Evolutionary conservation across 2,797 vertebrate genomes (phyloP), one percentile per base, ranked within the genome.

Genomic region (Xenopus petersii): DNA sequence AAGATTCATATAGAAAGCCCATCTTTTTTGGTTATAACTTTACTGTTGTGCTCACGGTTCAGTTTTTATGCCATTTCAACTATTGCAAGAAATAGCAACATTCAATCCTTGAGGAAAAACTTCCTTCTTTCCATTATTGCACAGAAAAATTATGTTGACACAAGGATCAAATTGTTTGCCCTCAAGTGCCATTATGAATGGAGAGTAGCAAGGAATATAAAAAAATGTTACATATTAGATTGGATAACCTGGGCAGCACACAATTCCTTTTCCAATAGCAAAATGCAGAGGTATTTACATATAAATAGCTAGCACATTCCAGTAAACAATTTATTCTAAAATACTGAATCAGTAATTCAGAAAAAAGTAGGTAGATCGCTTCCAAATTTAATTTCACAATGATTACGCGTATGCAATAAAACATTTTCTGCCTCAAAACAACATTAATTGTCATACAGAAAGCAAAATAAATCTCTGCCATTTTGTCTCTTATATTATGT

Each of bases 301-400:
- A 87, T 83, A 90, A 89, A 90, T 86, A 85, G 85, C 72, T 81
- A 74, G 51, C 74, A 87, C 83, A 87, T 84, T 87, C 84, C 75
- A 84, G 74, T 66, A 82, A 42, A 80, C 83, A 26, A 75, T 62
- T 65, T 74, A 83, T 33, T 77, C 77, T 79, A 84, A 87, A 82
- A 83, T 47, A 81, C 47, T 79, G 81, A 87, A 85, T 81, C 65
- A 72, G 58, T 82, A 80, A 72, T 80, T 87, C 16, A 70, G 79
- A 82, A 79, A 83, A 83, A 83, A n/a, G 61, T 65, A 51, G 67
- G 71, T 85, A 83, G 83, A 75, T 54, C 70, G 47, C 36, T 79
- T 81, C 75, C 79, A 76, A 71, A 81, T 81, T 86, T 81, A 85
- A 84, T 87, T 81, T 83, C 75, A 73, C 86, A 73, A 68, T 21